A percentile compares a stretch with the other conserved stretches of the same genome.
Conservation (phyloP, 2,888 invertebrate species). For the Mythimna impura region DNA sequence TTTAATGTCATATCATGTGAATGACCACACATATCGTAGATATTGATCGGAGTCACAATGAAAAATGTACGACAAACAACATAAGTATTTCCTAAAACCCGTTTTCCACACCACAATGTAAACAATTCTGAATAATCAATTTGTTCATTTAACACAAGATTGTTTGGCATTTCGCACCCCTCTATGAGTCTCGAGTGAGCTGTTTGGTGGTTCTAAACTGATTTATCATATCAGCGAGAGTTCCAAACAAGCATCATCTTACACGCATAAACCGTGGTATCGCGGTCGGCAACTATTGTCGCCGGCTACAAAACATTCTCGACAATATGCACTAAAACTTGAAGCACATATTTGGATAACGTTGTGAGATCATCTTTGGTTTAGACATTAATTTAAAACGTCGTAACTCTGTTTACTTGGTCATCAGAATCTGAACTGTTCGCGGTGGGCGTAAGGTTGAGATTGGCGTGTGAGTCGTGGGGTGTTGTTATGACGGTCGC, state of each 20-base stretch:
- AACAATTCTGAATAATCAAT: slow-evolving; percentile 81
- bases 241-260: slow-evolving; percentile 90
- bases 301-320: slow-evolving; percentile 80
- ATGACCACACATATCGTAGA: slow-evolving; percentile 33
- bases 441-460: slow-evolving; percentile 62
- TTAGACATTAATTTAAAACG: slow-evolving; percentile 66
- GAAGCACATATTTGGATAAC: slow-evolving; percentile 85
- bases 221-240: slow-evolving; percentile 89
- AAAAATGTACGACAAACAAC: slow-evolving; percentile 22
- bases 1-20: slow-evolving; percentile 15
- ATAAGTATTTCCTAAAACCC: slow-evolving; percentile 13
- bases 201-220: slow-evolving; percentile 86
- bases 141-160: slow-evolving; percentile 85
- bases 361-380: slow-evolving; percentile 77
- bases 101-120: slow-evolving; percentile 35
- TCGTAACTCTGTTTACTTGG: slow-evolving; percentile 61
- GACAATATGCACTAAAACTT: slow-evolving; percentile 84
- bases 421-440: slow-evolving; percentile 67
- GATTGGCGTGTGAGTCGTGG: slow-evolving; percentile 48
- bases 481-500: slow-evolving; percentile 59
- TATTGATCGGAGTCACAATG: slow-evolving; percentile 12
- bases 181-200: slow-evolving; percentile 83
- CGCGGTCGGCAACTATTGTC: slow-evolving; percentile 77
- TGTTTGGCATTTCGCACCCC: slow-evolving; percentile 83
- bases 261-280: slow-evolving; percentile 89